Evolutionary conservation across 2,113 vertebrate genomes (phyloP), one percentile per base, ranked within the genome.

Genomic region (Octodon degus): DNA sequence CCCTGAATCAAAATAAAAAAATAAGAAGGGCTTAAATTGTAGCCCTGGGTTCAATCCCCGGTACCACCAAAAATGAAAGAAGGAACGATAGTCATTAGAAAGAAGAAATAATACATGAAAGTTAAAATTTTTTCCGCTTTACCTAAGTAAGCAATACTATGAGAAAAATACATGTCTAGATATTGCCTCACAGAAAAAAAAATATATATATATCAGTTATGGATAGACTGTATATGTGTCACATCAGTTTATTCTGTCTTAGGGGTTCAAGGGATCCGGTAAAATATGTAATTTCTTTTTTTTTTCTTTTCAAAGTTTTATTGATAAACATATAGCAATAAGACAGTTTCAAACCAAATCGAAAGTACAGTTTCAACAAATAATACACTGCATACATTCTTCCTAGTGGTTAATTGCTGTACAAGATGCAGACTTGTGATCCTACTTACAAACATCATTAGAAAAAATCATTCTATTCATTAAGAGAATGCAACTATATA

Each of bases 201-300:
- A 5, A 43, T 67, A 65, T 34, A 60, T 62, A 62, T 62, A 5
- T 62, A 30, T 65, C 50, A 50, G 50, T 50, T 50, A 50, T 50
- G 50, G 50, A 50, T 50, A 50, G 50, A 7, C 50, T 50, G 12
- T 30, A 13, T 65, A 30, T 30, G 30, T 34, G 88, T 92, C 34
- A 17, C 7, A 74, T 55, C 53, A 82, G 40, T 92, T 90, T 87
- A 79, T 95, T 82, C 8, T 93, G 9, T 60, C 68, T 80, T 92
- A 94, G 19, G 47, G 13, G 7, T 62, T 81, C 40, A 94, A 67
- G 62, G 25, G 67, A 34, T 91, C 37, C 91, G 60, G 55, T n/a
- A 93, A 96, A 92, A 90, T 19, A 50, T 79, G 30, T 68, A 93
- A 95, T 76, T 79, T 95, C 87, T n/a, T n/a, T n/a, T n/a, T n/a